Evolutionary conservation across 2,888 invertebrate species (phyloP).

Genomic region (Therioaphis trifolii): DNA sequence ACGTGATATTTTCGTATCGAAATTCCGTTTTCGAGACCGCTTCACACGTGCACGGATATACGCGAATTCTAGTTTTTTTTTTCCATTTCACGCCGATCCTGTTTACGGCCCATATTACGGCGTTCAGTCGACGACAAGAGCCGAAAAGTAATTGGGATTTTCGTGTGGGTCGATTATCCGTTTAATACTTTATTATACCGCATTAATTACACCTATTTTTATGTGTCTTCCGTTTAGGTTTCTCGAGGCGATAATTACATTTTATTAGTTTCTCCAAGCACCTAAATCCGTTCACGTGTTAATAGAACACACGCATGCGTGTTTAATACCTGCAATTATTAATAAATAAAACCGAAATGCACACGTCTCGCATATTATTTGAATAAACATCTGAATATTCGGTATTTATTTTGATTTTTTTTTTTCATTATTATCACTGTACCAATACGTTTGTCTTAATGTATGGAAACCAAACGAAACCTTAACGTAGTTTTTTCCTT

Average conservation of each 20-base stretch:
- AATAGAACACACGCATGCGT: neutral
- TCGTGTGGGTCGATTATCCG: slow-evolving; percentile 8
- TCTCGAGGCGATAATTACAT: slow-evolving; percentile 20
- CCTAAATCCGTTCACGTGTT: neutral
- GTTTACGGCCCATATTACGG: neutral
- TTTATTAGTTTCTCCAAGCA: slow-evolving; percentile 22
- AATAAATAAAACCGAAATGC: slow-evolving; percentile 13
- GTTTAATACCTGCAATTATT: neutral
- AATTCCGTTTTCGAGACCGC: neutral
- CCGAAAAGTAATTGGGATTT: slow-evolving; percentile 1
- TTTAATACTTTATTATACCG: neutral
- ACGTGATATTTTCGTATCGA: neutral
- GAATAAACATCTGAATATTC: neutral
- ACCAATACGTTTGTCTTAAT: no score
- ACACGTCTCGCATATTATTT: neutral
- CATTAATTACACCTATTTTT: neutral
- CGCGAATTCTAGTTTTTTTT: neutral
- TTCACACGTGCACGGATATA: neutral
- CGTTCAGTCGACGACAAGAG: neutral
- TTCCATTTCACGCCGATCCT: neutral
- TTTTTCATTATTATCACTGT: neutral
- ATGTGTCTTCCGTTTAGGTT: slow-evolving; percentile 19
- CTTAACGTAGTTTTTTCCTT: no score
- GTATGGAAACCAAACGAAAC: no score
- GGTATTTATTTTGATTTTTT: neutral